phyloP scores from a whole-genome alignment of 2,113 vertebrate genomes.

The Terrapene triunguis region DNA sequence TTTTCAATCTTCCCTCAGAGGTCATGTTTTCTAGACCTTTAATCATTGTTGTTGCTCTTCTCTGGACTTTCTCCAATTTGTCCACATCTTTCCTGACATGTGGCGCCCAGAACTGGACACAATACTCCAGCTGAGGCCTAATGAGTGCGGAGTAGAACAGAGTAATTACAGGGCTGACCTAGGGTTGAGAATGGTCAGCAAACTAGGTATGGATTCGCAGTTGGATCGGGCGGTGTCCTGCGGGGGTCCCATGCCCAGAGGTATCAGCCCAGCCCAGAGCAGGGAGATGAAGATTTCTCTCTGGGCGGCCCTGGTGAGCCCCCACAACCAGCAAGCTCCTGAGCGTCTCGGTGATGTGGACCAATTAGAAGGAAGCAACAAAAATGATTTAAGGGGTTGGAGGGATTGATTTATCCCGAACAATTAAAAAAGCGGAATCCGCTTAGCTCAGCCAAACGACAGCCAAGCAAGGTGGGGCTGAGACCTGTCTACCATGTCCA shows the following conservation, averaged over 20 bases:
- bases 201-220: not conserved
- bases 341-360: constrained; percentile 25
- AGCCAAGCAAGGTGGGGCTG: constrained; percentile 5
- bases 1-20: too few species aligned
- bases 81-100: too few species aligned
- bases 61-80: too few species aligned
- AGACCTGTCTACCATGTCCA: constrained; percentile 59
- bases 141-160: too few species aligned
- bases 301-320: fast-evolving
- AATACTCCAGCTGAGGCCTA: too few species aligned
- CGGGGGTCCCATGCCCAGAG: not conserved
- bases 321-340: constrained; percentile 51
- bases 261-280: not conserved
- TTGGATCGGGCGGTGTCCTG: not conserved
- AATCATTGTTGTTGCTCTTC: too few species aligned
- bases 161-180: not conserved
- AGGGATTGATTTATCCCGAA: constrained; percentile 77
- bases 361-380: constrained; percentile 66
- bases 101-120: too few species aligned
- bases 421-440: constrained; percentile 77
- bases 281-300: not conserved
- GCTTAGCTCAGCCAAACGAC: constrained; percentile 76
- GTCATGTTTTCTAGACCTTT: too few species aligned
- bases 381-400: constrained; percentile 77
- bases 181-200: not conserved